phyloP scores from a whole-genome alignment of 2,113 vertebrate species.

The Cavia porcellus region DNA sequence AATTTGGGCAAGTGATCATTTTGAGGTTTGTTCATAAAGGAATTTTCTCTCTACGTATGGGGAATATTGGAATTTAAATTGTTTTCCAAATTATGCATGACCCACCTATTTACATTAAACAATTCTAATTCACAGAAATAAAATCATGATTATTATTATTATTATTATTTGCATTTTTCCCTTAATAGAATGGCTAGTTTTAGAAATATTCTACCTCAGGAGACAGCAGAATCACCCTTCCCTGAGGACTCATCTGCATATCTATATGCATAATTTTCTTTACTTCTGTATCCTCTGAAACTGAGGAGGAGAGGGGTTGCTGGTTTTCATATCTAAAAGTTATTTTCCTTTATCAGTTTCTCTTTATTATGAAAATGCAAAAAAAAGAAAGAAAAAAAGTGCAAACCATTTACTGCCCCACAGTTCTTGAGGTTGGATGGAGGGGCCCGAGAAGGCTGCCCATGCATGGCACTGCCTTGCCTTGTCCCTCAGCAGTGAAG shows the following conservation, averaged over 20 bases:
- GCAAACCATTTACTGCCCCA: neutral
- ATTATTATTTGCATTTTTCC: neutral
- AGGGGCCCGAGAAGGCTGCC: neutral
- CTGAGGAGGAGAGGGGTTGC: neutral
- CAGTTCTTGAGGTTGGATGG: neutral
- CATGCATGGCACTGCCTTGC: neutral
- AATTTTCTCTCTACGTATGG: slow-evolving; percentile 29
- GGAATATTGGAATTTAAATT: neutral
- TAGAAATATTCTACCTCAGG: neutral
- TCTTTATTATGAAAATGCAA: neutral
- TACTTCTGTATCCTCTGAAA: neutral
- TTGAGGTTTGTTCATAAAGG: slow-evolving; percentile 29
- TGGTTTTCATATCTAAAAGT: neutral
- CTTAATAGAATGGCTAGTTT: neutral
- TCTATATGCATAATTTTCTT: neutral
- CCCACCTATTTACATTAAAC: slow-evolving; percentile 7
- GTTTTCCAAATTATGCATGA: neutral
- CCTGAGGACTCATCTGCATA: neutral
- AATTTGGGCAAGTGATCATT: neutral
- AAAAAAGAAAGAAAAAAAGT: neutral
- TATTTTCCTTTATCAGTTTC: neutral
- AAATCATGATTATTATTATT: neutral
- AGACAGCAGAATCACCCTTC: neutral
- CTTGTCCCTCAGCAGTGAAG: neutral
- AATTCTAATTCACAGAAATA: slow-evolving; percentile 27